Evolutionary conservation across 2,888 invertebrate species (phyloP).

Genomic region (Esperia sulphurella): DNA sequence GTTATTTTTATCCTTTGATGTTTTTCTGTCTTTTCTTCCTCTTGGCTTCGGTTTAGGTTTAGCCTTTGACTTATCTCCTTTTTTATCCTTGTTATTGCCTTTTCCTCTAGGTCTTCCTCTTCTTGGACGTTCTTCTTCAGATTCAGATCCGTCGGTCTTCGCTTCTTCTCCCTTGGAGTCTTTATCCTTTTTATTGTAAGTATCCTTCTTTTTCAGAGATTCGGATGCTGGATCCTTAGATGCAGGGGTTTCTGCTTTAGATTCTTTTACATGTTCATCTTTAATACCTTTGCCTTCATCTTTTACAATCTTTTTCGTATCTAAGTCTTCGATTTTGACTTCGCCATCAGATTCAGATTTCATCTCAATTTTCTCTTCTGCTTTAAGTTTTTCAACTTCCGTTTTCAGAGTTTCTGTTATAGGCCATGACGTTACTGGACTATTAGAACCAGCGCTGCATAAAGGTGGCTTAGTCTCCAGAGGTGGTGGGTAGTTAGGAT

Average conservation of each 20-base stretch:
- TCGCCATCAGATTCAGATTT: slow-evolving; percentile 77
- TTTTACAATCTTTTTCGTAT: slow-evolving; percentile 68
- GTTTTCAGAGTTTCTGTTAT: slow-evolving; percentile 62
- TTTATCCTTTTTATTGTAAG: slow-evolving; percentile 33
- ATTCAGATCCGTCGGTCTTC: slow-evolving; percentile 51
- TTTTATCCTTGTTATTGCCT: slow-evolving; percentile 52
- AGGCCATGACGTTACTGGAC: slow-evolving; percentile 65
- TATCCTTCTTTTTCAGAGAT: slow-evolving; percentile 16
- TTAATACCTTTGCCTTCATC: slow-evolving; percentile 47
- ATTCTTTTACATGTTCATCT: slow-evolving; percentile 18
- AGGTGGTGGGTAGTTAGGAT: slow-evolving; percentile 48
- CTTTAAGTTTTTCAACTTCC: slow-evolving; percentile 64
- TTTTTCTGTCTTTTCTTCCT: slow-evolving; percentile 64
- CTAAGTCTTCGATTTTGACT: slow-evolving; percentile 73
- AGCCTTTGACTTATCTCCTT: slow-evolving; percentile 49
- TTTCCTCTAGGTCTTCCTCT: slow-evolving; percentile 49
- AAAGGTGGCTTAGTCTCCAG: slow-evolving; percentile 64
- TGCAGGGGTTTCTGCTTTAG: slow-evolving; percentile 25
- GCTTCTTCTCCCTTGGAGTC: slow-evolving; percentile 28
- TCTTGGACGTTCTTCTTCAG: slow-evolving; percentile 52
- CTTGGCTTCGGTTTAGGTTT: slow-evolving; percentile 62
- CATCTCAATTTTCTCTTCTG: slow-evolving; percentile 65
- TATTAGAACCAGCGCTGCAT: slow-evolving; percentile 57
- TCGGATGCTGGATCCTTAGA: slow-evolving; percentile 30
- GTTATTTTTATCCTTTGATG: slow-evolving; percentile 74